Evolutionary conservation across 2,888 invertebrate genomes (phyloP).

Genomic region (Hyles lineata): DNA sequence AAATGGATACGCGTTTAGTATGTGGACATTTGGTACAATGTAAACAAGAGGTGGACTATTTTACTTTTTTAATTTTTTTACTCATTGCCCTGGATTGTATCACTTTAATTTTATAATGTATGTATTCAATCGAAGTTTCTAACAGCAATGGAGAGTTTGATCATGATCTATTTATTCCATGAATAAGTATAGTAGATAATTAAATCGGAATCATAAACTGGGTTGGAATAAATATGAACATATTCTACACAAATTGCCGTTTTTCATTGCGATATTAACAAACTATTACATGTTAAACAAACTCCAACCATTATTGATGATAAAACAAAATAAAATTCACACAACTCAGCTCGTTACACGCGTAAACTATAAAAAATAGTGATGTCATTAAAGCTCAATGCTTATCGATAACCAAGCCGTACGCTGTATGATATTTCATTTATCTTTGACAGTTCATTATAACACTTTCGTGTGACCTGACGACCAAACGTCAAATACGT

Average conservation of each 20-base stretch:
- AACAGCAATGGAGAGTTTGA: too few species aligned
- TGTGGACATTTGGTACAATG: background rate
- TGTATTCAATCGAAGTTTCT: too few species aligned
- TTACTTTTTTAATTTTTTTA: background rate
- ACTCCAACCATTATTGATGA: background rate
- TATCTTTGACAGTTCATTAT: constrained; percentile 60
- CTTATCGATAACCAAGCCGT: constrained; percentile 28
- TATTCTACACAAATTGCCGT: background rate
- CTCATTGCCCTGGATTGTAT: background rate
- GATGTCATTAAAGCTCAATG: constrained; percentile 28
- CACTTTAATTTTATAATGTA: too few species aligned
- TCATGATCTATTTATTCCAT: too few species aligned
- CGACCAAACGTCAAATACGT: constrained; percentile 55
- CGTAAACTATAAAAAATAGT: constrained; percentile 23
- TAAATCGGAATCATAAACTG: too few species aligned
- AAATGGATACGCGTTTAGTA: background rate
- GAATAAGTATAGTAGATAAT: too few species aligned
- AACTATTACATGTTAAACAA: background rate
- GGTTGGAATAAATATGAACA: too few species aligned
- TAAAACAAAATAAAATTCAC: constrained; percentile 2
- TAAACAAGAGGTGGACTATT: background rate
- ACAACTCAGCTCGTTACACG: background rate
- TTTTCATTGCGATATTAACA: background rate
- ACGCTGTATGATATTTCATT: constrained; percentile 47
- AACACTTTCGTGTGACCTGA: constrained; percentile 59